Percentiles rank a stretch among this genome's conserved stretches.
Conservation (phyloP, 1,140 invertebrate genomes). For the Delia radicum region DNA sequence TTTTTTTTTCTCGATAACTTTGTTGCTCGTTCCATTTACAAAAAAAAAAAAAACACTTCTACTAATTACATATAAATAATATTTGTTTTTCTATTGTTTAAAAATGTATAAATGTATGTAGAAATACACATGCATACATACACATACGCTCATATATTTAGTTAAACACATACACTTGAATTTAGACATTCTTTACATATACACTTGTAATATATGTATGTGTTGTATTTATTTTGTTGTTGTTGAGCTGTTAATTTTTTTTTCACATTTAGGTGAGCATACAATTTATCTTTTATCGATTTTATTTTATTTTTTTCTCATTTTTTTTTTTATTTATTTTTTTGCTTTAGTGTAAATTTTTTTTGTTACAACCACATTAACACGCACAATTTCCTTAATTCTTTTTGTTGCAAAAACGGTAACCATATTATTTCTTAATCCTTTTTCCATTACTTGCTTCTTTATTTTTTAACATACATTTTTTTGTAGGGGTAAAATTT, state of each 20-base stretch:
- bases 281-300: constrained; percentile 5
- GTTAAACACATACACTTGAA: neutral
- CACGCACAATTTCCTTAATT: constrained; percentile 13
- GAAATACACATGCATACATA: neutral
- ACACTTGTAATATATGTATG: neutral
- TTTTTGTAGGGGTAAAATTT: no score
- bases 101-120: neutral
- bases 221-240: neutral
- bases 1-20: no score
- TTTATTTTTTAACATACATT: neutral
- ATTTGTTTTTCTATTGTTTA: neutral
- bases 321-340: neutral
- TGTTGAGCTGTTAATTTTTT: neutral
- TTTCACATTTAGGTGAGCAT: neutral
- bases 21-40: neutral
- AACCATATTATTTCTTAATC: neutral
- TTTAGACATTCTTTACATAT: neutral
- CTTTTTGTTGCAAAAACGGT: neutral
- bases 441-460: constrained; percentile 3
- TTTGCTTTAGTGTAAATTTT: neutral
- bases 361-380: neutral
- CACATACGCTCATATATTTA: neutral
- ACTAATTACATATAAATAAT: neutral
- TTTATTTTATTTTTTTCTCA: neutral
- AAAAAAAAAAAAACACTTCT: no score